Conservation (phyloP, 2,797 vertebrate genomes). For the Cephalopachus bancanus region DNA sequence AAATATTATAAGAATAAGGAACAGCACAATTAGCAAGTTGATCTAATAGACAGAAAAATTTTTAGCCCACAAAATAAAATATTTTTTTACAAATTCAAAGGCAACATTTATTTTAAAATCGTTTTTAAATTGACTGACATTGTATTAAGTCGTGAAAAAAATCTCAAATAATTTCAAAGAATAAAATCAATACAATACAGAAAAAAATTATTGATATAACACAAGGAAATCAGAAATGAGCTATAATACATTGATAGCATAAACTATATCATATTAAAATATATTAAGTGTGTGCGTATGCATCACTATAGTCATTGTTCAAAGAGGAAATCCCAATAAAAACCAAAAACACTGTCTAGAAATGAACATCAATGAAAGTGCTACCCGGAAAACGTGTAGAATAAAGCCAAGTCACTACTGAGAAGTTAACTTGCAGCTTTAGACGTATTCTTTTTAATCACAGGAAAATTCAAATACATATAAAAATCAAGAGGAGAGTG, state of each 20-base stretch:
- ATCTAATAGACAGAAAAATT: slow-evolving; percentile 34
- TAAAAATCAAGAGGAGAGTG: neutral
- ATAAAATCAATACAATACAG: neutral
- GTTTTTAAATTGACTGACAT: slow-evolving; percentile 7
- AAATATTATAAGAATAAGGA: neutral
- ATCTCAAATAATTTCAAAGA: slow-evolving; percentile 48
- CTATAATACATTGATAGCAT: neutral
- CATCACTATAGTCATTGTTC: neutral
- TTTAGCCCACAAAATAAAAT: neutral
- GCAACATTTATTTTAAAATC: neutral
- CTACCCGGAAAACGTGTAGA: neutral
- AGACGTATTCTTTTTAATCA: neutral
- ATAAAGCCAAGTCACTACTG: slow-evolving; percentile 33
- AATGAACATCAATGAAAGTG: neutral
- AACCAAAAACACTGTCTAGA: slow-evolving; percentile 25
- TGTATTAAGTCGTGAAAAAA: neutral
- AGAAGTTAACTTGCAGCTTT: slow-evolving; percentile 40
- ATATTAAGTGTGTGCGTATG: neutral
- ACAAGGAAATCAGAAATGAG: slow-evolving; percentile 1
- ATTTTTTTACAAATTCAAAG: slow-evolving; percentile 25
- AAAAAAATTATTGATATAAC: neutral
- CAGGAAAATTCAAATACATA: neutral
- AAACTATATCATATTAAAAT: neutral
- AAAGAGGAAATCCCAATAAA: slow-evolving; percentile 22
- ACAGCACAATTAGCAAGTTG: neutral